These are phyloP conservation scores for Pogona vitticeps DNA, from an alignment of 2,113 vertebrate species.

Conservation along the genomic window DNA sequence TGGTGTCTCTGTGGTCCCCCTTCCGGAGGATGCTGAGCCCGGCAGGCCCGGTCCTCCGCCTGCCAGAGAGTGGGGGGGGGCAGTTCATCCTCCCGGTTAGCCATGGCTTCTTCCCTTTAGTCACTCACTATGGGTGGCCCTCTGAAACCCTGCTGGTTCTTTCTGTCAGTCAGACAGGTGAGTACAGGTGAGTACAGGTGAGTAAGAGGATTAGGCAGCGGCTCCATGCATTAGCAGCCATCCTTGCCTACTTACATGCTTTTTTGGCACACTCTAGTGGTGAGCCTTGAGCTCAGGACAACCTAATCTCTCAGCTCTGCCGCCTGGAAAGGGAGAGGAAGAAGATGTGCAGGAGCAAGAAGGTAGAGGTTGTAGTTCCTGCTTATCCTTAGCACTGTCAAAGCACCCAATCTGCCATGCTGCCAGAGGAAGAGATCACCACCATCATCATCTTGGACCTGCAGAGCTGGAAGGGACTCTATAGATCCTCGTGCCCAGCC, in stretches of 20 bases:
- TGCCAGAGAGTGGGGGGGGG: neutral
- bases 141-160: neutral
- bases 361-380: neutral
- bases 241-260: neutral
- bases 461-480: too few species aligned
- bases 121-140: too few species aligned
- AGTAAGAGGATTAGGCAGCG: neutral
- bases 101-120: neutral
- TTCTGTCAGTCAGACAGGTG: too few species aligned
- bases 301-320: neutral
- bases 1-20: neutral
- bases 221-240: neutral
- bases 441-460: too few species aligned
- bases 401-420: neutral
- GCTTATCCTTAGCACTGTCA: neutral
- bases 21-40: neutral
- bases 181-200: neutral
- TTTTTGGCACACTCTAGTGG: neutral
- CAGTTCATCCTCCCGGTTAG: neutral
- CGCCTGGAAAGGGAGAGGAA: too few species aligned
- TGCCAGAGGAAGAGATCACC: neutral
- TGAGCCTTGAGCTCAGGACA: neutral
- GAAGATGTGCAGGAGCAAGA: too few species aligned
- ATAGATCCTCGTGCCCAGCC: too few species aligned
- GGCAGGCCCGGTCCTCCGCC: neutral